A percentile compares a stretch with the other conserved stretches of the same genome.
phyloP scores from a whole-genome alignment of 2,888 invertebrate genomes.

The Ellobium chinense region DNA sequence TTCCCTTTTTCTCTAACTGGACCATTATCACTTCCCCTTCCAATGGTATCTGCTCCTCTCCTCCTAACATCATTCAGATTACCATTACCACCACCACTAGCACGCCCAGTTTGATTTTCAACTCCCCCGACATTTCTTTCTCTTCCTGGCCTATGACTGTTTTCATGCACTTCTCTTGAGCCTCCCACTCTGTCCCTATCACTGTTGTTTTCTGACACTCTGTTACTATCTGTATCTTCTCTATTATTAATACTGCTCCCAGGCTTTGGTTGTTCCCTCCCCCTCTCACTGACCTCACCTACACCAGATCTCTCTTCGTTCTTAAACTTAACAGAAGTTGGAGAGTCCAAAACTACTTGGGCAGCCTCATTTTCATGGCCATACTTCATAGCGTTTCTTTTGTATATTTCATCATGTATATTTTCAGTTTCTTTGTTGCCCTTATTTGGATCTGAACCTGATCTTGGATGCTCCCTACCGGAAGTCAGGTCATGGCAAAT shows the following conservation, averaged over 20 bases:
- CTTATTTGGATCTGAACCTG: background rate
- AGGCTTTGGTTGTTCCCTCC: background rate
- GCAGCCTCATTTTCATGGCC: background rate
- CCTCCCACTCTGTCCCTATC: background rate
- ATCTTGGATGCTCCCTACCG: background rate
- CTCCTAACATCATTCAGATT: background rate
- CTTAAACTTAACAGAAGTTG: background rate
- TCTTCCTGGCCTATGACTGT: background rate
- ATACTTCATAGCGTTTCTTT: background rate
- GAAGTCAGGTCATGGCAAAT: background rate
- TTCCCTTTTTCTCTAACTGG: no score
- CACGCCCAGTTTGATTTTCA: no score
- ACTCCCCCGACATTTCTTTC: no score
- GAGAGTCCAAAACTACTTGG: slow-evolving; percentile 20
- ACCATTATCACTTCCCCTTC: no score
- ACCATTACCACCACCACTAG: no score
- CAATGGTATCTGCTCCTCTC: no score
- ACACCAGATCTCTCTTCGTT: background rate
- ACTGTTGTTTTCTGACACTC: background rate
- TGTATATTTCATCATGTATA: background rate
- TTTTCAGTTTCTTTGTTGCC: background rate
- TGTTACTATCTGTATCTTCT: no score
- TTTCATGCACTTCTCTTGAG: background rate
- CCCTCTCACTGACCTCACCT: background rate
- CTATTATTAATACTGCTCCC: background rate